Evolutionary conservation across 1,140 invertebrate genomes (phyloP), one percentile per base, ranked within the genome.

Genomic region (Drosophila equinoxialis): DNA sequence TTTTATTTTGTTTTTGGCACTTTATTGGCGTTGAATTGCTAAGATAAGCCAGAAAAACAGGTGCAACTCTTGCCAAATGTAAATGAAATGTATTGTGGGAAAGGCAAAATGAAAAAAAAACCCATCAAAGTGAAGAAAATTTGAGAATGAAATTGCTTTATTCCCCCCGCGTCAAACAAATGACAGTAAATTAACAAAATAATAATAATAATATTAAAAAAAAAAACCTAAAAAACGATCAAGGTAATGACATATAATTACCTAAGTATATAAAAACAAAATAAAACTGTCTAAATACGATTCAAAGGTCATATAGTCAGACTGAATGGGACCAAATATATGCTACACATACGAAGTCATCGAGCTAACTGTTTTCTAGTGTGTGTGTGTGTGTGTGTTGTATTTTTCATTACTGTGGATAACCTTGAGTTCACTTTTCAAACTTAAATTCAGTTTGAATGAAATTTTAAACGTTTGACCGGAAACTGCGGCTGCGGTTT

Each of bases 201-300:
- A 48, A 17, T 48, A 48, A 48, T 48, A 48, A 48, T 30, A 6
- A 17, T 8, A 63, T n/a, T n/a, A n/a, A 30, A 70, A 72, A 67
- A 71, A 68, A 7, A 57, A 48, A 51, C 17, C 2, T 10, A 74
- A 77, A 79, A 79, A 84, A 64, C 61, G 71, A 85, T 79, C 82
- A 86, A 86, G 82, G 78, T 81, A 85, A 85, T 85, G 59, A 39
- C 68, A 64, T 67, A 67, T 73, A 85, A 81, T 81, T 75, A 66
- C 65, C 63, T 61, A 30, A 65, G 58, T 35, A 80, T 54, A 81
- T 51, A 66, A 71, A 65, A 68, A 58, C 45, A 30, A 61, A 33
- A 45, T 20, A 65, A 72, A 77, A 55, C 39, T 67, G 69, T 84
- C 76, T 80, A 74, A 85, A 85, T 81, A 81, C 75, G 68, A 78